These are phyloP conservation scores for Toxotes chatareus DNA, from an alignment of 2,113 vertebrate species.

Conservation along the genomic window DNA sequence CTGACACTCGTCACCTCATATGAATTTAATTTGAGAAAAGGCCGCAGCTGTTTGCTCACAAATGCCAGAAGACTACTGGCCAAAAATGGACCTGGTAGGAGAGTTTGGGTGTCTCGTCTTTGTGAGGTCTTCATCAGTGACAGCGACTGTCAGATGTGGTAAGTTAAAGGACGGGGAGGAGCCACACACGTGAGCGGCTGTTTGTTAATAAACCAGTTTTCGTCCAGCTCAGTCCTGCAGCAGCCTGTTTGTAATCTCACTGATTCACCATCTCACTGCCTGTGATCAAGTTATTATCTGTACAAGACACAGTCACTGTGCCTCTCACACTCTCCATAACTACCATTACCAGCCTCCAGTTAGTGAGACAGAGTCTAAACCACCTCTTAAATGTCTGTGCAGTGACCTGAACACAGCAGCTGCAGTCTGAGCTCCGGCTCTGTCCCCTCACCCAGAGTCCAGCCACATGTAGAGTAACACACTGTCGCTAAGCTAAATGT, in stretches of 20 bases:
- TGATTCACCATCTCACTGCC: neutral
- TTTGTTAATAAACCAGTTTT: conserved; percentile 11
- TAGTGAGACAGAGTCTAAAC: too few species aligned
- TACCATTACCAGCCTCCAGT: too few species aligned
- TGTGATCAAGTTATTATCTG: neutral
- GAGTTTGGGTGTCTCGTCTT: conserved; percentile 11
- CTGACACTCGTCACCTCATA: conserved; percentile 29
- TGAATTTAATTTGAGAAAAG: conserved; percentile 55
- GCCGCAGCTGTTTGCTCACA: conserved; percentile 55
- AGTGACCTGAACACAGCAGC: neutral
- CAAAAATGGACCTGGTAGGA: conserved; percentile 44
- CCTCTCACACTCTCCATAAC: neutral
- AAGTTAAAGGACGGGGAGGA: conserved; percentile 9
- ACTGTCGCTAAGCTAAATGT: conserved; percentile 24
- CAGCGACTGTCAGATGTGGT: conserved; percentile 1
- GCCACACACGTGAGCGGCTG: conserved; percentile 8
- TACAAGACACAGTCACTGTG: neutral
- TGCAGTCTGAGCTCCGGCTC: too few species aligned
- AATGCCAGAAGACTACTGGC: conserved; percentile 52
- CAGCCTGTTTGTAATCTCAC: neutral
- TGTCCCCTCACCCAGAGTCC: too few species aligned
- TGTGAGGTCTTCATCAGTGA: conserved; percentile 9
- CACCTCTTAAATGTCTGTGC: neutral
- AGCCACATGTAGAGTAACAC: neutral
- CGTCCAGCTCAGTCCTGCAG: neutral